A percentile compares a stretch with the other conserved stretches of the same genome.
Conservation (phyloP, 2,888 invertebrate species). For the Horisme vitalbata region DNA sequence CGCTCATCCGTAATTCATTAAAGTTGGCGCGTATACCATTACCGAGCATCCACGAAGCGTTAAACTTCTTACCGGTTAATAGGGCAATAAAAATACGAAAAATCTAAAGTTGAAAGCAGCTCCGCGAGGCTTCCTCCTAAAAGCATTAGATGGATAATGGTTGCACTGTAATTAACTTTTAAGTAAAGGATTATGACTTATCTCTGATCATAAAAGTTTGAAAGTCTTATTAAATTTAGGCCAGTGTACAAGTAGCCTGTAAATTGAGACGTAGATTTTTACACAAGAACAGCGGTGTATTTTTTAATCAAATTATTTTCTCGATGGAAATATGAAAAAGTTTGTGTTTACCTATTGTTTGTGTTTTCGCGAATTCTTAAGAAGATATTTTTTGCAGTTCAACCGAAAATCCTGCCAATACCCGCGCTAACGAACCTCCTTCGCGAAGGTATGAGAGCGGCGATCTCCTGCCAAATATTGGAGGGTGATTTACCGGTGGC, state of each 20-base stretch:
- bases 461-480: constrained; percentile 94
- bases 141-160: constrained; percentile 27
- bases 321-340: constrained; percentile 17
- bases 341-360: constrained; percentile 4
- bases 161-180: constrained; percentile 29
- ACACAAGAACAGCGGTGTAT: constrained; percentile 10
- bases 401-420: constrained; percentile 92
- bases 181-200: constrained; percentile 27
- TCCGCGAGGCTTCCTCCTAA: constrained; percentile 16
- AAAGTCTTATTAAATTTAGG: constrained; percentile 16
- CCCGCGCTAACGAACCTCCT: constrained; percentile 91
- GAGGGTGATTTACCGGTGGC: constrained; percentile 96
- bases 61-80: constrained; percentile 65
- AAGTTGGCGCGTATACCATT: constrained; percentile 71
- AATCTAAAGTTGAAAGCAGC: constrained; percentile 44
- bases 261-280: neutral
- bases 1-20: constrained; percentile 78
- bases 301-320: constrained; percentile 7
- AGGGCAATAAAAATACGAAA: constrained; percentile 69
- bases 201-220: constrained; percentile 9
- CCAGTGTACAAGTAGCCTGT: constrained; percentile 7
- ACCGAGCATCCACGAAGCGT: constrained; percentile 61
- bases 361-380: constrained; percentile 11
- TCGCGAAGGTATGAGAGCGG: constrained; percentile 93
- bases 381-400: constrained; percentile 80